phyloP scores from a whole-genome alignment of 2,888 invertebrate species.

The Apamea anceps region DNA sequence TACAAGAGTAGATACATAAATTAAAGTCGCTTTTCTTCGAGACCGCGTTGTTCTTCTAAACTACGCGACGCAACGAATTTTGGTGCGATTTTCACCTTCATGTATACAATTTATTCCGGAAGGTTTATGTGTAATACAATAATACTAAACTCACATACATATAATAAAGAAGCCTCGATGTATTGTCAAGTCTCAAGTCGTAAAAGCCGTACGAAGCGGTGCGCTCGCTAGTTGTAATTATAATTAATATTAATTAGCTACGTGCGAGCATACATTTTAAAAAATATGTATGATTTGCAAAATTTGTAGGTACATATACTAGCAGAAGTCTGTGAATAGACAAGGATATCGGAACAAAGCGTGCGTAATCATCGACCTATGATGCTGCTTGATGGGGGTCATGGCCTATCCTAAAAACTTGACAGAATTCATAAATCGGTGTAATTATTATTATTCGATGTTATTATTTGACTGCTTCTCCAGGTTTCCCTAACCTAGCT shows the following conservation, averaged over 20 bases:
- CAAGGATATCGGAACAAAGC: conserved; percentile 26
- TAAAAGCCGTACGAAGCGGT: background rate
- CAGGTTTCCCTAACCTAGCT: no score
- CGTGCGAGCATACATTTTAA: background rate
- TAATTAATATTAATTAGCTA: background rate
- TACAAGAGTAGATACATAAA: background rate
- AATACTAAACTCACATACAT: no score
- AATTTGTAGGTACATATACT: background rate
- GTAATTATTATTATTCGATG: background rate
- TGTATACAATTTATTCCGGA: background rate
- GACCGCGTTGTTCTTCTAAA: background rate
- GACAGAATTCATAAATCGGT: background rate
- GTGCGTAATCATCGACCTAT: conserved; percentile 25
- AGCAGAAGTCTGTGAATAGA: background rate
- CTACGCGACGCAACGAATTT: background rate
- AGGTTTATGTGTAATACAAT: no score
- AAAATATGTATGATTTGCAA: conserved; percentile 1
- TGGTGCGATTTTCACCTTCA: background rate
- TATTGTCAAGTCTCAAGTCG: background rate
- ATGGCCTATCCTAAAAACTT: conserved; percentile 8
- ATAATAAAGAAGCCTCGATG: background rate
- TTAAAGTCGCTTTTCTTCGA: no score
- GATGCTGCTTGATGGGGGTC: conserved; percentile 18
- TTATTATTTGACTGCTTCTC: no score
- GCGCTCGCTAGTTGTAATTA: background rate